Evolutionary conservation across 2,113 vertebrate species (phyloP).

Genomic region (Bos indicus): DNA sequence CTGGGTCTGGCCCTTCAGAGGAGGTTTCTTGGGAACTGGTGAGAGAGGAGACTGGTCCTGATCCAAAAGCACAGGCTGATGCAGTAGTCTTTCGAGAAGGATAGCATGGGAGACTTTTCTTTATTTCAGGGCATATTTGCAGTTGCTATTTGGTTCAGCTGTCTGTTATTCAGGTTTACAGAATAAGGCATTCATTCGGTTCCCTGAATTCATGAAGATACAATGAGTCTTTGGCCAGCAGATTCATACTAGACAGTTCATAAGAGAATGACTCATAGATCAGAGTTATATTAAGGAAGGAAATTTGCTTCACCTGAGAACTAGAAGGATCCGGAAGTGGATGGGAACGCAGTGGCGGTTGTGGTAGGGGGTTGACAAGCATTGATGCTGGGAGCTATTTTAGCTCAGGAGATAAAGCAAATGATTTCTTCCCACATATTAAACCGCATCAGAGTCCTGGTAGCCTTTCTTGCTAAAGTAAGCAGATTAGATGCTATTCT

Average conservation of each 20-base stretch:
- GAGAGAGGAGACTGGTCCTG: not conserved
- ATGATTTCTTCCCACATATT: not conserved
- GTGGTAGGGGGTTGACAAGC: not conserved
- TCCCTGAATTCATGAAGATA: not conserved
- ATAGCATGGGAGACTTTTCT: not conserved
- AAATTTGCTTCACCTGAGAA: not conserved
- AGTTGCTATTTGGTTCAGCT: not conserved
- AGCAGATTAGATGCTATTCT: not conserved
- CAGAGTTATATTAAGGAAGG: not conserved
- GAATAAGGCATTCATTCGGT: not conserved
- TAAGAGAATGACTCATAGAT: not conserved
- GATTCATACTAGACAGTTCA: not conserved
- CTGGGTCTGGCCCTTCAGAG: not conserved
- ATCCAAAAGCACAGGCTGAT: not conserved
- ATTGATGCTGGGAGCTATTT: not conserved
- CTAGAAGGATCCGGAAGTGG: not conserved
- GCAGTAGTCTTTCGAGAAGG: not conserved
- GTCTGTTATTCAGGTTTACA: not conserved
- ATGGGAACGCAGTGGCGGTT: not conserved
- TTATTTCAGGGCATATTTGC: not conserved
- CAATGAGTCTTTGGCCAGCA: not conserved
- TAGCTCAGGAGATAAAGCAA: not conserved
- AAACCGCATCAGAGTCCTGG: not conserved
- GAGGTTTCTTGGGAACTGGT: not conserved
- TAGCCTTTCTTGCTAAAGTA: not conserved